Conservation (phyloP, 2,888 invertebrate genomes). For the Frankliniella intonsa region DNA sequence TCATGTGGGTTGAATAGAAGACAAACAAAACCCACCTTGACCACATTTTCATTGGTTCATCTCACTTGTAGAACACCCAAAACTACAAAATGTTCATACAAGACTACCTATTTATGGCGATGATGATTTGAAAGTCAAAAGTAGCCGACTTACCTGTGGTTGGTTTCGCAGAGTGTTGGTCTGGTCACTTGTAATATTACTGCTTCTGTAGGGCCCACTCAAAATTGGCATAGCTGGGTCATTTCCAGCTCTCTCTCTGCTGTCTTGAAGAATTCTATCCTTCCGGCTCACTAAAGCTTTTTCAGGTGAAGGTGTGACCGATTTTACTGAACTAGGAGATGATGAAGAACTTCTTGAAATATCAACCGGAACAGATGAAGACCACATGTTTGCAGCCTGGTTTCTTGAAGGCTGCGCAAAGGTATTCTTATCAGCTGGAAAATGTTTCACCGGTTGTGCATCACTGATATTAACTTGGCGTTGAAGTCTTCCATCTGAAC, state of each 20-base stretch:
- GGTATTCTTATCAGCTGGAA: background rate
- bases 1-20: no score
- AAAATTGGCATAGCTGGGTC: background rate
- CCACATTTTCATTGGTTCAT: no score
- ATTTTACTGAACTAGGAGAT: background rate
- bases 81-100: no score
- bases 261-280: background rate
- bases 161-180: background rate
- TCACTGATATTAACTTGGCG: background rate
- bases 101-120: background rate
- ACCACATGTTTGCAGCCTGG: background rate
- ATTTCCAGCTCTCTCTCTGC: background rate
- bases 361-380: background rate
- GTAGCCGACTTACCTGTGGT: background rate
- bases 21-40: no score
- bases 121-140: no score
- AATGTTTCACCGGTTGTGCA: no score
- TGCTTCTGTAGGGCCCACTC: background rate
- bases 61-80: no score
- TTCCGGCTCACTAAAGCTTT: slow-evolving; percentile 2
- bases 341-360: background rate
- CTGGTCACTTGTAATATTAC: background rate
- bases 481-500: background rate
- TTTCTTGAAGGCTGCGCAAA: background rate
- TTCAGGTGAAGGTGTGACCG: background rate